Evolutionary conservation across 1,140 invertebrate genomes (phyloP).

Genomic region (Potamilus streckersoni): DNA sequence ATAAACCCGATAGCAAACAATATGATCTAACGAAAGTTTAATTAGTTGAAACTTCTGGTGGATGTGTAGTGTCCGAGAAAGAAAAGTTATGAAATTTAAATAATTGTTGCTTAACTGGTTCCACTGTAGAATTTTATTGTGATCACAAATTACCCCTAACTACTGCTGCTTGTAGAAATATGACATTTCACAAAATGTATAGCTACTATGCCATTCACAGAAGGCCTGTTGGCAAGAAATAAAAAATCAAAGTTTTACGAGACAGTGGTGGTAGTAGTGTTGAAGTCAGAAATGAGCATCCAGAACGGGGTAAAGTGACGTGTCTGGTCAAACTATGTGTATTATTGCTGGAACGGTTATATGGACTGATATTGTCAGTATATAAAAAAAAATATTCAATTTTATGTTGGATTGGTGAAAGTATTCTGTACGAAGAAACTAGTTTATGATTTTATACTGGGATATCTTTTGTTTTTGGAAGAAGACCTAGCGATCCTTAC

Average conservation of each 20-base stretch:
- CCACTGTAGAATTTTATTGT: too few species aligned
- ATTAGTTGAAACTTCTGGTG: too few species aligned
- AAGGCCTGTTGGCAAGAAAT: constrained; percentile 13
- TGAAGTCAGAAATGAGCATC: constrained; percentile 10
- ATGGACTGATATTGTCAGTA: constrained; percentile 16
- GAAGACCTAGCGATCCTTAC: background rate
- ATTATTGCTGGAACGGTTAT: constrained; percentile 21
- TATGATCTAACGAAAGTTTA: too few species aligned
- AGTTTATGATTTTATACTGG: constrained; percentile 33
- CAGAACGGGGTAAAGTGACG: constrained; percentile 8
- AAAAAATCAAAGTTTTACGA: constrained; percentile 16
- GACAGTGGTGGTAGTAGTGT: constrained; percentile 38
- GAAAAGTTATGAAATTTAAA: too few species aligned
- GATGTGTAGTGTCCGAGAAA: too few species aligned
- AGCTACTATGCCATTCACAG: constrained; percentile 9
- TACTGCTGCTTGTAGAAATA: too few species aligned
- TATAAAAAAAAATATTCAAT: constrained; percentile 26
- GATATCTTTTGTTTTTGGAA: constrained; percentile 28
- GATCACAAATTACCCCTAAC: too few species aligned
- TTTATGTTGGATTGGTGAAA: constrained; percentile 15
- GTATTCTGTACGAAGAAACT: constrained; percentile 35
- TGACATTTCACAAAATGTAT: too few species aligned
- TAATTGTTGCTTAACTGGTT: too few species aligned
- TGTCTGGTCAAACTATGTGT: constrained; percentile 20
- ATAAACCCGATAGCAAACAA: too few species aligned